Conservation (phyloP, 2,113 vertebrate genomes). For the Lipotes vexillifer region DNA sequence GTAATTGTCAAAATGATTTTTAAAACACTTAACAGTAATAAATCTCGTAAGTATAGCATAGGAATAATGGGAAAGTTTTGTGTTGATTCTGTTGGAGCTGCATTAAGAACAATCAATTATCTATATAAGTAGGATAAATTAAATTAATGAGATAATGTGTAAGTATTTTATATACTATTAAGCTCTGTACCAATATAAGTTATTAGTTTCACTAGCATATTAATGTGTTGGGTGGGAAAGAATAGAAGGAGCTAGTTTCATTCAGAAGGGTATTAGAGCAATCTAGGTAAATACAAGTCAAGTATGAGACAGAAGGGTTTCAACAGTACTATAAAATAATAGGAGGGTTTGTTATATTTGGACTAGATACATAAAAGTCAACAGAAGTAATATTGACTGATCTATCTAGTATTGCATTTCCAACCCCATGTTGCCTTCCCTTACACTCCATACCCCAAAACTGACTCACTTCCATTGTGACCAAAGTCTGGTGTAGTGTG, state of each 20-base stretch:
- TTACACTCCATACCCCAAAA: too few relatives aligned
- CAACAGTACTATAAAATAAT: neutral
- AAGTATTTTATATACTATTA: neutral
- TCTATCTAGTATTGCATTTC: neutral
- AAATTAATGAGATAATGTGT: neutral
- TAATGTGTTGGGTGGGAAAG: neutral
- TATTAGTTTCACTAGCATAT: neutral
- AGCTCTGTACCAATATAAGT: neutral
- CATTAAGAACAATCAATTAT: neutral
- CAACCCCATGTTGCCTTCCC: neutral
- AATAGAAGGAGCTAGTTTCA: neutral
- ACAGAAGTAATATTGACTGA: neutral
- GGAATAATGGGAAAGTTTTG: neutral
- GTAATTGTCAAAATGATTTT: neutral
- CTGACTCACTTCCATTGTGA: neutral
- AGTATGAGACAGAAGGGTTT: neutral
- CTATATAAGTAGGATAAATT: neutral
- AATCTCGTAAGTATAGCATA: neutral
- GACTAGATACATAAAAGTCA: neutral
- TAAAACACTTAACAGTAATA: neutral
- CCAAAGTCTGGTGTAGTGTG: neutral
- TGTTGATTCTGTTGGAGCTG: neutral
- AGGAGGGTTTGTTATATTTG: neutral
- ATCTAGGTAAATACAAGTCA: neutral
- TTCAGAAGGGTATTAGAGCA: neutral